Evolutionary conservation across 2,113 vertebrate species (phyloP).

Genomic region (Sinocyclocheilus rhinocerous): DNA sequence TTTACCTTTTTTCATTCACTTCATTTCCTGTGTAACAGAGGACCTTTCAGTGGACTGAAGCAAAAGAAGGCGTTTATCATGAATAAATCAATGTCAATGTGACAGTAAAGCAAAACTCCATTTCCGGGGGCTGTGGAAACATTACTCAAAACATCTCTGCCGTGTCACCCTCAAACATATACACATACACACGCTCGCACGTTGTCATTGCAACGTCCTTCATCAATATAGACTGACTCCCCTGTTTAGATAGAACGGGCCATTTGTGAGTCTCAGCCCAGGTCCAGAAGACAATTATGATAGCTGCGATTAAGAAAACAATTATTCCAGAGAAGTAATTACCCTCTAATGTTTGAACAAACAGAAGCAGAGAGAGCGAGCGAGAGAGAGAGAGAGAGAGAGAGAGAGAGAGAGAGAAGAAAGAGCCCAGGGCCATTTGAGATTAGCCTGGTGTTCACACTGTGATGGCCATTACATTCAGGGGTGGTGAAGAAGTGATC

Average conservation of each 20-base stretch:
- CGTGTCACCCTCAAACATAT: slow-evolving; percentile 42
- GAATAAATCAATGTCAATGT: slow-evolving; percentile 58
- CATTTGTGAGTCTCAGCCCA: slow-evolving; percentile 44
- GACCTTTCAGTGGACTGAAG: slow-evolving; percentile 44
- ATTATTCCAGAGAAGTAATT: slow-evolving; percentile 77
- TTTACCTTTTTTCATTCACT: slow-evolving; percentile 18
- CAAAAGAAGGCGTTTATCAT: slow-evolving; percentile 59
- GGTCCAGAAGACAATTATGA: slow-evolving; percentile 64
- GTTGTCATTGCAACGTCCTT: slow-evolving; percentile 40
- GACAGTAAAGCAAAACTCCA: slow-evolving; percentile 52
- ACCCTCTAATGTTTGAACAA: slow-evolving; percentile 69
- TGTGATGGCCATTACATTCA: slow-evolving; percentile 48
- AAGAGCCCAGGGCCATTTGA: slow-evolving; percentile 56
- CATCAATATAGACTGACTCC: slow-evolving; percentile 39
- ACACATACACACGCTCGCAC: slow-evolving; percentile 42
- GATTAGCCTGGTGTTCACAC: slow-evolving; percentile 47
- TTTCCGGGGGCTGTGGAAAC: slow-evolving; percentile 51
- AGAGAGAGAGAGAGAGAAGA: neutral
- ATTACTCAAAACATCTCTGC: slow-evolving; percentile 55
- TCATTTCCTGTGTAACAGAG: slow-evolving; percentile 42
- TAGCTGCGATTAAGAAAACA: slow-evolving; percentile 72
- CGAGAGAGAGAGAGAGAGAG: slow-evolving; percentile 46
- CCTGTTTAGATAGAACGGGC: slow-evolving; percentile 47
- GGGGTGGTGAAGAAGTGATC: slow-evolving; percentile 47
- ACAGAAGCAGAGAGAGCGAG: slow-evolving; percentile 54